phyloP scores from a whole-genome alignment of 2,113 vertebrate genomes.

The Etheostoma spectabile region DNA sequence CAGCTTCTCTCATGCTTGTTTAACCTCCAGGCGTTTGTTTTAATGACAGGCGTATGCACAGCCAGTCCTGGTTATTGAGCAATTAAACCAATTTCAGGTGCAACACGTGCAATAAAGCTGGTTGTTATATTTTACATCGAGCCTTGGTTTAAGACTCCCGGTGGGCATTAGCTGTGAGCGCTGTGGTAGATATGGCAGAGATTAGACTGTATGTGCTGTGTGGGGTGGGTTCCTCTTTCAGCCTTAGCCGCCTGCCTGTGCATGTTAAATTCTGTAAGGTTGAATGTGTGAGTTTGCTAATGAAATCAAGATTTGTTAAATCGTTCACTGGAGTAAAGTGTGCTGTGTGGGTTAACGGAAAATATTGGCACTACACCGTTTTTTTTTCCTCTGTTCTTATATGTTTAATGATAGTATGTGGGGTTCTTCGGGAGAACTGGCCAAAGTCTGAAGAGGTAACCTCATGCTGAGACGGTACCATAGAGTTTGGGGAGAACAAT shows the following conservation, averaged over 20 bases:
- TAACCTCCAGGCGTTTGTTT: conserved; percentile 53
- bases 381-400: background rate
- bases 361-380: background rate
- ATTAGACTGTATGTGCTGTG: background rate
- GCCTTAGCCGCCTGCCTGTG: background rate
- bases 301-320: conserved; percentile 38
- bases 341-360: background rate
- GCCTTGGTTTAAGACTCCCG: conserved; percentile 18
- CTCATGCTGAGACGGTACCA: background rate
- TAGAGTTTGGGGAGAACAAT: background rate
- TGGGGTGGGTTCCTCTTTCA: background rate
- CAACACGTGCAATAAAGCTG: conserved; percentile 41
- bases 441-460: background rate
- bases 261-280: background rate
- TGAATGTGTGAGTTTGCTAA: conserved; percentile 9
- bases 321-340: background rate
- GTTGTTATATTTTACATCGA: conserved; percentile 39
- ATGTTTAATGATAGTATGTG: background rate
- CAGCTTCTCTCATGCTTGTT: conserved; percentile 29
- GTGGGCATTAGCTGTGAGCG: background rate
- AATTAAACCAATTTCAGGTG: conserved; percentile 67
- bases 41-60: conserved; percentile 42
- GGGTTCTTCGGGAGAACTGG: background rate
- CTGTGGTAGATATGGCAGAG: conserved; percentile 31
- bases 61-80: conserved; percentile 20